These are phyloP conservation scores for Ophion costatus DNA, from an alignment of 2,888 invertebrate genomes.

Conservation along the genomic window DNA sequence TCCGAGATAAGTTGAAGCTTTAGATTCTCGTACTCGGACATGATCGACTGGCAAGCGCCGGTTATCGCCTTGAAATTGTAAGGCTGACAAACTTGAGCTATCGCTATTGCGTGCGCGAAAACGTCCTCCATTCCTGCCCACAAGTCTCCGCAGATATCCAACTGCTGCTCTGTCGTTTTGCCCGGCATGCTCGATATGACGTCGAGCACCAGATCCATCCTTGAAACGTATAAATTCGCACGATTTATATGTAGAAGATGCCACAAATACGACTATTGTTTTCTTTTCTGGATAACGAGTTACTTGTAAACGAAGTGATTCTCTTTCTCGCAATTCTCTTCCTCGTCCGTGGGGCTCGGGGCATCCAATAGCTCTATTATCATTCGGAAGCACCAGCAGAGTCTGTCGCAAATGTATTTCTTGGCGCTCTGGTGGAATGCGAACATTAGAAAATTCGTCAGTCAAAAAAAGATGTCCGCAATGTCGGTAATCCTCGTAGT, in stretches of 20 bases:
- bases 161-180: constrained; percentile 73
- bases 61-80: constrained; percentile 82
- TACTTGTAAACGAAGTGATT: constrained; percentile 81
- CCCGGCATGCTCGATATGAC: constrained; percentile 76
- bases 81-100: constrained; percentile 82
- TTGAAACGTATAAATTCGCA: constrained; percentile 53
- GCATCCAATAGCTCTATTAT: constrained; percentile 76
- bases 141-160: constrained; percentile 74
- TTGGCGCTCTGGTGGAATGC: constrained; percentile 75
- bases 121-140: constrained; percentile 81
- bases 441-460: not conserved
- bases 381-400: constrained; percentile 79
- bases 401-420: constrained; percentile 79
- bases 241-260: not conserved
- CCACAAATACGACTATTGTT: not conserved
- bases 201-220: constrained; percentile 81
- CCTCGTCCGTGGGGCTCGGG: constrained; percentile 74
- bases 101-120: constrained; percentile 82
- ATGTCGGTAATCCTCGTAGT: too few relatives aligned
- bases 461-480: not conserved
- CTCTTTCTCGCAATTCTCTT: constrained; percentile 76
- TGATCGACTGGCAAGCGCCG: constrained; percentile 82
- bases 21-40: constrained; percentile 81
- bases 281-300: constrained; percentile 31
- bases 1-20: constrained; percentile 77